Percentiles rank a stretch among this genome's conserved stretches.
Conservation (phyloP, 2,113 vertebrate genomes). For the Notothenia rossii region DNA sequence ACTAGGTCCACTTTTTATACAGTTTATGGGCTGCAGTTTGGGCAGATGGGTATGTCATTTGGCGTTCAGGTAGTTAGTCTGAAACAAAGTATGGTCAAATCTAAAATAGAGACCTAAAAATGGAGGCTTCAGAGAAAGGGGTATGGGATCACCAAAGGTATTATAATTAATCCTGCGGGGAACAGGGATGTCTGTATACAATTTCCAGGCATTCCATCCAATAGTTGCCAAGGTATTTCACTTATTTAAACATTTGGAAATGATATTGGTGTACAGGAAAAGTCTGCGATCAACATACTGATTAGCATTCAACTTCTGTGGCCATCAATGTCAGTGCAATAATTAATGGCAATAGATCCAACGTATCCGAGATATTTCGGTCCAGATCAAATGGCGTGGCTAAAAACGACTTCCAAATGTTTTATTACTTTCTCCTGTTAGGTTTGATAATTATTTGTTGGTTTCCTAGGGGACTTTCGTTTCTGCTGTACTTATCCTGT, state of each 20-base stretch:
- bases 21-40: background rate
- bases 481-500: slow-evolving; percentile 6
- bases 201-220: background rate
- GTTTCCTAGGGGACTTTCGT: background rate
- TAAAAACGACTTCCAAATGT: background rate
- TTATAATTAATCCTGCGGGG: background rate
- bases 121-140: background rate
- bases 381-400: background rate
- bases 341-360: background rate
- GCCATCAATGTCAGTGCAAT: background rate
- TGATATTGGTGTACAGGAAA: background rate
- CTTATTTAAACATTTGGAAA: background rate
- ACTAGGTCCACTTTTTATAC: too few relatives aligned
- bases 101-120: background rate
- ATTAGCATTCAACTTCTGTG: background rate
- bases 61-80: background rate
- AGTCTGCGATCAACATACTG: background rate
- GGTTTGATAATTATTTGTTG: slow-evolving; percentile 1
- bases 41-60: background rate
- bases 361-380: background rate
- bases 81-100: background rate
- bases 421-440: background rate
- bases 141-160: background rate
- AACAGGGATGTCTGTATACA: background rate
- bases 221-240: background rate